Evolutionary conservation across 2,113 vertebrate genomes (phyloP).

Genomic region (Passerina amoena): DNA sequence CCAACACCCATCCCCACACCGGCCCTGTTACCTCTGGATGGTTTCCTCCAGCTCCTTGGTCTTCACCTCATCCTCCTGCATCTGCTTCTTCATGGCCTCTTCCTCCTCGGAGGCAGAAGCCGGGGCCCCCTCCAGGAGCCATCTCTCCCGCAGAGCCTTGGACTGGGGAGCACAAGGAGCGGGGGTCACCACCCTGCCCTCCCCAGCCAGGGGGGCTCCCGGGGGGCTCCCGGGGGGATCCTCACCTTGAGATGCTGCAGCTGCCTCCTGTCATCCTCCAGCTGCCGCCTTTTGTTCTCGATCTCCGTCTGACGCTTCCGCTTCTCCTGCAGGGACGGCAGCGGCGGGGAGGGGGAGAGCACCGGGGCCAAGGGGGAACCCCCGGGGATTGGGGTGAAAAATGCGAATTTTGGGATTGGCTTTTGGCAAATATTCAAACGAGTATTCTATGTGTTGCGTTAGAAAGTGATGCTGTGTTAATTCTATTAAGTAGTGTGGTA

Average conservation of each 20-base stretch:
- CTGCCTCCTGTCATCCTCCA: slow-evolving; percentile 87
- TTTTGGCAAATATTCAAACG: too few species aligned
- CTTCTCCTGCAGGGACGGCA: slow-evolving; percentile 80
- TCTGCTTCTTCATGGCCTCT: slow-evolving; percentile 80
- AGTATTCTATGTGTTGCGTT: too few species aligned
- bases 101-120: slow-evolving; percentile 82
- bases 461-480: too few species aligned
- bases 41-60: slow-evolving; percentile 84
- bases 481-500: too few species aligned
- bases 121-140: slow-evolving; percentile 91
- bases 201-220: background rate
- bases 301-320: slow-evolving; percentile 86
- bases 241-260: slow-evolving; percentile 92
- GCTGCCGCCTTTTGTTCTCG: slow-evolving; percentile 85
- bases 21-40: slow-evolving; percentile 80
- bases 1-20: background rate
- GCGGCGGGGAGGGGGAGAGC: background rate
- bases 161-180: slow-evolving; percentile 74
- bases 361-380: background rate
- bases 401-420: too few species aligned
- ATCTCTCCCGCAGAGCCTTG: slow-evolving; percentile 89
- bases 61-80: slow-evolving; percentile 86
- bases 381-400: background rate
- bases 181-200: background rate
- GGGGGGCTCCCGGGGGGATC: background rate